phyloP scores from a whole-genome alignment of 2,888 invertebrate genomes.

The Drosophila macrospina region DNA sequence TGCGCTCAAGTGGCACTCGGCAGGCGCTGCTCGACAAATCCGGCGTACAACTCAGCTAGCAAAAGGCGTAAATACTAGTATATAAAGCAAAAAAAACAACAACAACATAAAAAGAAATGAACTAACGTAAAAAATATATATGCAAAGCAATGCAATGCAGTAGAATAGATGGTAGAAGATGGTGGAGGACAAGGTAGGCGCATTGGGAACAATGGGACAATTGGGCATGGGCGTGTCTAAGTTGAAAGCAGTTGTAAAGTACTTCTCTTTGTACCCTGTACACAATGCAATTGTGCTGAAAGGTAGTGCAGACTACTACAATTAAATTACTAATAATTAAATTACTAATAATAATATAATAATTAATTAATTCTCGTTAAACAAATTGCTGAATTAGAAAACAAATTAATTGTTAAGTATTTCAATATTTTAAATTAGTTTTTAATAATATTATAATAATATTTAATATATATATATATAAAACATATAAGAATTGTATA shows the following conservation, averaged over 20 bases:
- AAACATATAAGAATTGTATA: too few species aligned
- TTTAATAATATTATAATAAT: too few species aligned
- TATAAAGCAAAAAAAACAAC: slow-evolving; percentile 22
- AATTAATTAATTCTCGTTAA: too few species aligned
- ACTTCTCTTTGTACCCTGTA: slow-evolving; percentile 33
- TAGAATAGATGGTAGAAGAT: slow-evolving; percentile 6
- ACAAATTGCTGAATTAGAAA: too few species aligned
- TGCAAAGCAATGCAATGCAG: slow-evolving; percentile 11
- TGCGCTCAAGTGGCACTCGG: slow-evolving; percentile 54
- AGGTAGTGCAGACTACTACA: neutral
- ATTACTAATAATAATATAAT: too few species aligned
- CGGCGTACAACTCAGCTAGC: slow-evolving; percentile 41
- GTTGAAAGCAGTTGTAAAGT: slow-evolving; percentile 57
- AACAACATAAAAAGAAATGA: too few species aligned
- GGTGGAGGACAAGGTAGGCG: slow-evolving; percentile 26
- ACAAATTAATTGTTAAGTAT: too few species aligned
- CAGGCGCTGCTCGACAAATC: slow-evolving; percentile 65
- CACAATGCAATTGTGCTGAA: accelerated
- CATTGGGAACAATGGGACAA: slow-evolving; percentile 53
- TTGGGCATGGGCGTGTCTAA: slow-evolving; percentile 66
- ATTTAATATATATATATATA: too few species aligned
- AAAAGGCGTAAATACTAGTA: slow-evolving; percentile 52
- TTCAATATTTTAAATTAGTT: too few species aligned
- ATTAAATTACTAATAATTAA: too few species aligned
- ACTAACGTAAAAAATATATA: too few species aligned